Conservation (phyloP, 2,113 vertebrate species). For the Stercorarius parasiticus region DNA sequence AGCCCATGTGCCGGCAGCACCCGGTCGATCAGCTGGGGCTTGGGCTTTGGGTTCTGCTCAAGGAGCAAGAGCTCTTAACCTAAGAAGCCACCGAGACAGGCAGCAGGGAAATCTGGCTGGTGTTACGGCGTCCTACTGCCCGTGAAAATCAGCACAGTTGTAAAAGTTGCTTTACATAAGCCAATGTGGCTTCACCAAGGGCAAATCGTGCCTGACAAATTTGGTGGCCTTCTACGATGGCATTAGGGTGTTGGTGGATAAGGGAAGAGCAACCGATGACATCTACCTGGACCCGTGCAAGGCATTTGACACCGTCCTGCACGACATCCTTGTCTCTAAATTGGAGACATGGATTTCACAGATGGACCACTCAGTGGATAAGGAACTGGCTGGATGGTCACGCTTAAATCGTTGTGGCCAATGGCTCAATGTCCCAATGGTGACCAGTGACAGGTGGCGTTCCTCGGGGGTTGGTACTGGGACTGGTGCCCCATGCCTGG, state of each 20-base stretch:
- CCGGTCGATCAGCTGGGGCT: too few species aligned
- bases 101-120: too few species aligned
- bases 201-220: not conserved
- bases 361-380: not conserved
- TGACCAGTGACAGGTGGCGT: not conserved
- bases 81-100: not conserved
- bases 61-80: not conserved
- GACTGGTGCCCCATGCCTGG: too few species aligned
- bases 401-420: not conserved
- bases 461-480: not conserved
- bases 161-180: not conserved
- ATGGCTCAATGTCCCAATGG: not conserved
- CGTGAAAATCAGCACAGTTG: not conserved
- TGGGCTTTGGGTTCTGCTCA: too few species aligned
- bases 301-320: not conserved
- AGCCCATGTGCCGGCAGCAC: accelerated
- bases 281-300: not conserved
- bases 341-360: not conserved
- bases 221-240: not conserved
- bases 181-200: not conserved
- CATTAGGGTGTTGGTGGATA: not conserved
- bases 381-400: not conserved
- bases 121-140: not conserved
- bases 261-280: not conserved
- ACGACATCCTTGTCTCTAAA: not conserved